Evolutionary conservation across 1,140 invertebrate genomes (phyloP).

Genomic region (Idris sp.): DNA sequence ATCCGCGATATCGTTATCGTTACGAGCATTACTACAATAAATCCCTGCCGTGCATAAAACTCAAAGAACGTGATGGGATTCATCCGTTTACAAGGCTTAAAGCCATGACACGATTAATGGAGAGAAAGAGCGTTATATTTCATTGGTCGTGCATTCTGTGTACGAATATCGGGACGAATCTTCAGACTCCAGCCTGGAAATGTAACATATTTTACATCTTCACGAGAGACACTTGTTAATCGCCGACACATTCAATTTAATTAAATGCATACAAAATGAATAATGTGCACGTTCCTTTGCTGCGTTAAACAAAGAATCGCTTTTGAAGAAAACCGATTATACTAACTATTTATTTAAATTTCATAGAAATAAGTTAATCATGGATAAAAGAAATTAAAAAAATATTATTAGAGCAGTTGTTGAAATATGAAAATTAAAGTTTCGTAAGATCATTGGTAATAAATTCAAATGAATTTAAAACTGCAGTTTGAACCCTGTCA

Average conservation of each 20-base stretch:
- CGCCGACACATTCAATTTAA: slow-evolving; percentile 5
- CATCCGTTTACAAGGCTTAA: slow-evolving; percentile 57
- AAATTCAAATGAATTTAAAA: too few relatives aligned
- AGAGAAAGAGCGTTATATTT: slow-evolving; percentile 59
- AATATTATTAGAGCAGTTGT: too few relatives aligned
- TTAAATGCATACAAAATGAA: slow-evolving; percentile 17
- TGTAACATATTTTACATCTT: too few relatives aligned
- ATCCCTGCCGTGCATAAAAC: slow-evolving; percentile 57
- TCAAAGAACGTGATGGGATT: slow-evolving; percentile 60
- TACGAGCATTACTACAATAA: slow-evolving; percentile 54
- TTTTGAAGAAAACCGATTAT: slow-evolving; percentile 11
- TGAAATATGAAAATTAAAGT: too few relatives aligned
- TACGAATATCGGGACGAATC: slow-evolving; percentile 30
- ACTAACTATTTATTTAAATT: too few relatives aligned
- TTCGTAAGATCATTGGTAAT: too few relatives aligned
- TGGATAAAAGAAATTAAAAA: too few relatives aligned
- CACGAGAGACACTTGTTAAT: slow-evolving; percentile 1
- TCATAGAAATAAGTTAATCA: too few relatives aligned
- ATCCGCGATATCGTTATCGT: slow-evolving; percentile 62
- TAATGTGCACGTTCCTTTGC: slow-evolving; percentile 7
- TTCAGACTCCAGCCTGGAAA: too few relatives aligned
- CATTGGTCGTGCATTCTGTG: slow-evolving; percentile 25
- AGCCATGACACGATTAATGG: slow-evolving; percentile 57
- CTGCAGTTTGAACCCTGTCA: too few relatives aligned
- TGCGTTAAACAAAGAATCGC: slow-evolving; percentile 7